Conservation (phyloP, 64 coral and sea anemone species). For the Exaiptasia diaphana region DNA sequence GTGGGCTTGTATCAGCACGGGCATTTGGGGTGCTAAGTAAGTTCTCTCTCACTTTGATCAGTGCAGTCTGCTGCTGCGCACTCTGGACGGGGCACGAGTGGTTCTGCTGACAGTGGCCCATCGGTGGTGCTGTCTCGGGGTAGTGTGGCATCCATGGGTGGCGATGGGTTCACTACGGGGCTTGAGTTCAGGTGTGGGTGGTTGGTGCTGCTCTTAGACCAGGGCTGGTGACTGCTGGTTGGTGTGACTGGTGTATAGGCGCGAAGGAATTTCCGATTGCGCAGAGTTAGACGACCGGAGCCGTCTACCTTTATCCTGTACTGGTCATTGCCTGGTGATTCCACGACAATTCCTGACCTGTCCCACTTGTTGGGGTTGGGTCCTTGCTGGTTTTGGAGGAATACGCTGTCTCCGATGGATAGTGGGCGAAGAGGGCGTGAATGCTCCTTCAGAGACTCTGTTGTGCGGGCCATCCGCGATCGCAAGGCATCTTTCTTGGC, state of each 20-base stretch:
- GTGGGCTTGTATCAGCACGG: too few species aligned
- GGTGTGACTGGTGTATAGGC: conserved; percentile 28
- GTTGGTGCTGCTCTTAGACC: conserved; percentile 4
- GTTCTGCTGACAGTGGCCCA: too few species aligned
- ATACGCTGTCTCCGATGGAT: conserved; percentile 17
- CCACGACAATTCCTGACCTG: conserved; percentile 32
- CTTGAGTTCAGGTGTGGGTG: background rate
- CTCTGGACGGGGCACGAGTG: too few species aligned
- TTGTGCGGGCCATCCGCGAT: conserved; percentile 24
- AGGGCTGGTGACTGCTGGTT: conserved; percentile 13
- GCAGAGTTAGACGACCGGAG: background rate
- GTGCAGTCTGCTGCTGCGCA: too few species aligned
- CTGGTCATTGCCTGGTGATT: background rate
- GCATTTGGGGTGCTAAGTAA: too few species aligned
- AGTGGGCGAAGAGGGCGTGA: conserved; percentile 30
- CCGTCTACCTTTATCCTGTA: background rate
- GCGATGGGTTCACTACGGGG: too few species aligned
- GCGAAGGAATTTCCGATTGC: conserved; percentile 32
- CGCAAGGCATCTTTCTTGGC: conserved; percentile 53
- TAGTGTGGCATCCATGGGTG: background rate
- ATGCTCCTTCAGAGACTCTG: conserved; percentile 31
- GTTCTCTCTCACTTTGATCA: too few species aligned
- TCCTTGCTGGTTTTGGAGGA: conserved; percentile 57
- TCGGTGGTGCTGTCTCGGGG: background rate
- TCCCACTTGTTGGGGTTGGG: conserved; percentile 40